Evolutionary conservation across 2,113 vertebrate genomes (phyloP).

Genomic region (Cryptotis parvus): DNA sequence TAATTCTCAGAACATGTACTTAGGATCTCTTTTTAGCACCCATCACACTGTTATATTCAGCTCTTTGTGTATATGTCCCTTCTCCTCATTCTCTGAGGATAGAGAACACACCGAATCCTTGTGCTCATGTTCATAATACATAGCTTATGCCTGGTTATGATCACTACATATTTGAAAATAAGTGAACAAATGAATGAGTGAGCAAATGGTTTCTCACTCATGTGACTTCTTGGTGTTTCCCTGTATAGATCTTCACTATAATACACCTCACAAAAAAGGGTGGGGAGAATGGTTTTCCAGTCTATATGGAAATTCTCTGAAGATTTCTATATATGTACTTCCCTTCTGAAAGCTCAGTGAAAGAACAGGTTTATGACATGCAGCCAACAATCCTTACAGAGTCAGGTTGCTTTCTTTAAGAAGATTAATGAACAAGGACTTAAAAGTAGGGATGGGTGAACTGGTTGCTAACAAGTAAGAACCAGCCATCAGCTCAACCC

Average conservation of each 20-base stretch:
- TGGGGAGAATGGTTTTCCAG: neutral
- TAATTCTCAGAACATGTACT: neutral
- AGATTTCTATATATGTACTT: conserved; percentile 33
- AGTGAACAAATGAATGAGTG: neutral
- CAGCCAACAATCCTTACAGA: conserved; percentile 69
- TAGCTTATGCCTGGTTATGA: neutral
- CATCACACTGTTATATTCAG: neutral
- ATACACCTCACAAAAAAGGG: neutral
- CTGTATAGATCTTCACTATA: neutral
- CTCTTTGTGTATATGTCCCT: neutral
- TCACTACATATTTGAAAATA: neutral
- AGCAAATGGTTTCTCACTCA: neutral
- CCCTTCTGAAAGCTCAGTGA: conserved; percentile 56
- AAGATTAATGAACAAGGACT: conserved; percentile 82
- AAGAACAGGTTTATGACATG: conserved; percentile 74
- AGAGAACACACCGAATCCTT: neutral
- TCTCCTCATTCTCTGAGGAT: neutral
- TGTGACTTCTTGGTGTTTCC: neutral
- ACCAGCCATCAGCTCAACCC: conserved; percentile 77
- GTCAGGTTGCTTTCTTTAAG: conserved; percentile 75
- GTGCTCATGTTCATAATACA: neutral
- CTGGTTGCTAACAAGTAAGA: conserved; percentile 82
- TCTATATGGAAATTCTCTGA: neutral
- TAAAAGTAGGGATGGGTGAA: conserved; percentile 80
- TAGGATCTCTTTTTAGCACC: neutral